Evolutionary conservation across 2,797 vertebrate genomes (phyloP).

Genomic region (Atherinosoma microstoma): DNA sequence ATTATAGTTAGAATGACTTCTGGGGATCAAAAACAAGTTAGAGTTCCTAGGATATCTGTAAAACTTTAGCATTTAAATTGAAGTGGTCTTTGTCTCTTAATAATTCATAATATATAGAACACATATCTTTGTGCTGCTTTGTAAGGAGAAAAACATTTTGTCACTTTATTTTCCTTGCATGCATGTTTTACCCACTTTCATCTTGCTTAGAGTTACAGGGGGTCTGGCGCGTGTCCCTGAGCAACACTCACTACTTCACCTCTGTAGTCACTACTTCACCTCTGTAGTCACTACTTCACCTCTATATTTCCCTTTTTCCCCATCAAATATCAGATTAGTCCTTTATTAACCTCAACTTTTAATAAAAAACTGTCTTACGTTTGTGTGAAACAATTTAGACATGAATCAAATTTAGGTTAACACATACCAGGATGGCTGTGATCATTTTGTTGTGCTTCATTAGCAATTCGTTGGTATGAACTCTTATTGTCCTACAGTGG

Average conservation of each 20-base stretch:
- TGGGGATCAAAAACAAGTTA: not conserved
- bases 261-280: not conserved
- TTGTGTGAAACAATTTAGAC: not conserved
- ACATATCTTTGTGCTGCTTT: not conserved
- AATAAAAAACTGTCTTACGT: too few species aligned
- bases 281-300: not conserved
- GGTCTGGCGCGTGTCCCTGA: not conserved
- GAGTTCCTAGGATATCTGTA: conserved; percentile 2
- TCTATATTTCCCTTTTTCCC: too few species aligned
- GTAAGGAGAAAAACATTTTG: not conserved
- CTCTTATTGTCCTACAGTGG: not conserved
- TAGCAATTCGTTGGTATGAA: not conserved
- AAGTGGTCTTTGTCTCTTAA: not conserved
- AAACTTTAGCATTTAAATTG: not conserved
- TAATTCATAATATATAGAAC: not conserved
- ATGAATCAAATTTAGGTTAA: not conserved
- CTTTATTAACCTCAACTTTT: too few species aligned
- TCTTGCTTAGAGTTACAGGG: not conserved
- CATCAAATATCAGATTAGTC: too few species aligned
- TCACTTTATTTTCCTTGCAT: not conserved
- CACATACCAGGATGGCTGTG: not conserved
- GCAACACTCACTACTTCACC: not conserved
- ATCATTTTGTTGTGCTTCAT: not conserved
- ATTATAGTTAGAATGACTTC: not conserved
- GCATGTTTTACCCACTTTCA: not conserved